Conservation (phyloP, 2,888 invertebrate genomes). For the Thereva nobilitata region DNA sequence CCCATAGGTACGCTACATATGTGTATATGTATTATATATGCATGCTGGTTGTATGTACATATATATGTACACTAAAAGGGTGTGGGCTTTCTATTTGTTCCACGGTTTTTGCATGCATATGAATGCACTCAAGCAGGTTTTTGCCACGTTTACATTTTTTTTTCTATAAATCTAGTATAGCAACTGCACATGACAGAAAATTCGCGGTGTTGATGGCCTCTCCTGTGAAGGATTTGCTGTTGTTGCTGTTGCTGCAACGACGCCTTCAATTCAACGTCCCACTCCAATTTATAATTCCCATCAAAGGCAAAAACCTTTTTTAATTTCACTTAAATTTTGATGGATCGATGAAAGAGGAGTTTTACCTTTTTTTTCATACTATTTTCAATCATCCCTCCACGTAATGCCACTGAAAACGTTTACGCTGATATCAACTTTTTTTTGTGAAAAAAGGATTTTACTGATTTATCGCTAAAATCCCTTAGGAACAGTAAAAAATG, state of each 20-base stretch:
- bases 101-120: slow-evolving; percentile 13
- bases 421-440: no score
- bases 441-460: no score
- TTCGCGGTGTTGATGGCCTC: slow-evolving; percentile 22
- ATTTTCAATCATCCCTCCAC: no score
- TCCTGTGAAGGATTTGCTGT: slow-evolving; percentile 13
- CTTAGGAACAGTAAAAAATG: no score
- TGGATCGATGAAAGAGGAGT: slow-evolving; percentile 22
- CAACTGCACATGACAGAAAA: slow-evolving; percentile 37
- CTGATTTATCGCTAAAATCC: no score
- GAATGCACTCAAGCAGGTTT: slow-evolving; percentile 14
- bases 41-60: no score
- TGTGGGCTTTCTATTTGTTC: slow-evolving; percentile 23
- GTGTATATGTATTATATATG: no score
- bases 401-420: no score
- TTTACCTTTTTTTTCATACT: slow-evolving; percentile 3
- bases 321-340: slow-evolving; percentile 15
- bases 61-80: slow-evolving; percentile 8
- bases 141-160: slow-evolving; percentile 30
- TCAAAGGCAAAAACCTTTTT: slow-evolving; percentile 18
- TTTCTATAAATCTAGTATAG: slow-evolving; percentile 11
- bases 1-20: slow-evolving; percentile 22
- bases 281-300: slow-evolving; percentile 37
- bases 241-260: slow-evolving; percentile 7
- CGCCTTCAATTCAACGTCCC: slow-evolving; percentile 22